phyloP scores from a whole-genome alignment of 2,888 invertebrate species.

The Spatulosminthurus flaviceps region DNA sequence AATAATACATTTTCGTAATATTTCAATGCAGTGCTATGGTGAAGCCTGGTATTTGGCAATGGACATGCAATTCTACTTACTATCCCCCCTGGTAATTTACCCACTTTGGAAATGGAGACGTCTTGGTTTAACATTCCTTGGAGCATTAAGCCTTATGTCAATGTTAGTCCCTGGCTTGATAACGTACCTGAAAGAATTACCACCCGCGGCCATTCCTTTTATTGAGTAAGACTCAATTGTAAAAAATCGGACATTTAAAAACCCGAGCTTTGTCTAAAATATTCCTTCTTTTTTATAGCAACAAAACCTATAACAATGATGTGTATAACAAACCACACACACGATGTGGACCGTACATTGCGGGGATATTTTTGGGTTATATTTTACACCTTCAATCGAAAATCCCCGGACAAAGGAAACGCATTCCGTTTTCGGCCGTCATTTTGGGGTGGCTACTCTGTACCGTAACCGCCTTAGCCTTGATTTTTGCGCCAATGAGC shows the following conservation, averaged over 20 bases:
- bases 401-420: no score
- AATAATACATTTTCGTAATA: no score
- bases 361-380: conserved; percentile 63
- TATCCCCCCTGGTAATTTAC: conserved; percentile 54
- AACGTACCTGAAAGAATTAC: conserved; percentile 26
- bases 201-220: conserved; percentile 30
- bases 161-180: conserved; percentile 35
- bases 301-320: neutral
- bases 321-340: conserved; percentile 62
- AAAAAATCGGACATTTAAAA: no score
- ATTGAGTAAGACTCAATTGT: conserved; percentile 40
- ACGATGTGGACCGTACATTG: conserved; percentile 62
- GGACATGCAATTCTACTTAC: conserved; percentile 56
- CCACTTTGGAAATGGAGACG: conserved; percentile 51
- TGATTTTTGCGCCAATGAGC: conserved; percentile 1
- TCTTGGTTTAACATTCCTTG: conserved; percentile 46
- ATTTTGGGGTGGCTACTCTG: conserved; percentile 30
- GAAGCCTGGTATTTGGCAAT: conserved; percentile 56
- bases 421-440: no score
- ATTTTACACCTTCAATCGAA: conserved; percentile 48
- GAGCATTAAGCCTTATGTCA: conserved; percentile 14
- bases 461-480: conserved; percentile 19
- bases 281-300: neutral
- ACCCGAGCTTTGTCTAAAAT: no score
- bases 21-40: conserved; percentile 51